These are phyloP conservation scores for Copsychus sechellarum DNA, from an alignment of 2,113 vertebrate species.

Conservation along the genomic window DNA sequence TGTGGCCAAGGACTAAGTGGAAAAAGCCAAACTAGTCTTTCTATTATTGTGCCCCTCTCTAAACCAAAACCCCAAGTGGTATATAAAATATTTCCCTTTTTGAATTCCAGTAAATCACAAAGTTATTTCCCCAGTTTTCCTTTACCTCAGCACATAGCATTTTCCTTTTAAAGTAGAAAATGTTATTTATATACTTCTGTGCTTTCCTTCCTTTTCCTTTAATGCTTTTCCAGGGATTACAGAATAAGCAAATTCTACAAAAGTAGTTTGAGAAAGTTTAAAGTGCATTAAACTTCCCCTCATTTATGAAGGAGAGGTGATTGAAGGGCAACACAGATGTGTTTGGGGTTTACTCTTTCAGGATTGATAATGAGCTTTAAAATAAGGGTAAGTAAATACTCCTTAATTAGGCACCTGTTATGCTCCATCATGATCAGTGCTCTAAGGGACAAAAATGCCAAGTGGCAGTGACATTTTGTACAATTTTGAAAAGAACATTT, in stretches of 20 bases:
- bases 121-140: not conserved
- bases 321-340: not conserved
- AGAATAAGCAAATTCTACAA: not conserved
- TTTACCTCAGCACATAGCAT: not conserved
- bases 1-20: constrained; percentile 58
- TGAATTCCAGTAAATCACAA: not conserved
- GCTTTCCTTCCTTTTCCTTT: not conserved
- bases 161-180: constrained; percentile 16
- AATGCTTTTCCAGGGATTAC: not conserved
- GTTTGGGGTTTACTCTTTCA: not conserved
- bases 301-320: not conserved
- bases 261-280: not conserved
- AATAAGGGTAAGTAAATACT: not conserved
- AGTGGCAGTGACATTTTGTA: not conserved
- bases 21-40: constrained; percentile 49
- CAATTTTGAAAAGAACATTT: not conserved
- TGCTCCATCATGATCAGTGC: not conserved
- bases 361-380: constrained; percentile 1
- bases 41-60: constrained; percentile 14
- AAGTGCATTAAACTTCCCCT: not conserved
- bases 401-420: constrained; percentile 22
- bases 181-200: not conserved
- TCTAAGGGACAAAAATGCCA: not conserved
- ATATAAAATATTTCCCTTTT: not conserved
- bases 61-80: constrained; percentile 16